A percentile compares a stretch with the other conserved stretches of the same genome.
Conservation (phyloP, 2,888 invertebrate genomes). For the Orthosia gothica region DNA sequence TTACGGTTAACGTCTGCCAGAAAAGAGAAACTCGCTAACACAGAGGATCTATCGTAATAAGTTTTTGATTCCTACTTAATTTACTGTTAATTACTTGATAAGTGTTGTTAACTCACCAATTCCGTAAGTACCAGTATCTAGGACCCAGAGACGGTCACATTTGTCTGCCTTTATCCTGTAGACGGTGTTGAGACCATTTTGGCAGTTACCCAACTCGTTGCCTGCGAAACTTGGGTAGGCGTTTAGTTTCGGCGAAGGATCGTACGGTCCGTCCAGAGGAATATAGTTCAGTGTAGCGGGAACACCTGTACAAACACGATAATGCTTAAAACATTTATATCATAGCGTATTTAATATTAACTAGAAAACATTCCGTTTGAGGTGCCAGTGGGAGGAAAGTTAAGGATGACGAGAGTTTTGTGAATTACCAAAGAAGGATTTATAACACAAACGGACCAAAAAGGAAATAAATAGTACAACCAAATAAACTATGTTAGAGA, state of each 20-base stretch:
- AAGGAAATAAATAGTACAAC: conserved; percentile 8
- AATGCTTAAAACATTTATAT: background rate
- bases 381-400: background rate
- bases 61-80: background rate
- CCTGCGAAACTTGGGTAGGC: conserved; percentile 95
- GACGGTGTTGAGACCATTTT: conserved; percentile 94
- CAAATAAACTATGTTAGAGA: conserved; percentile 21
- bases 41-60: conserved; percentile 1
- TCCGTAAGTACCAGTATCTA: conserved; percentile 96
- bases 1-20: conserved; percentile 35
- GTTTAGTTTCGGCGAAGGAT: conserved; percentile 94
- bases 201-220: conserved; percentile 95
- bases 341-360: background rate
- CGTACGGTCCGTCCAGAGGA: conserved; percentile 92
- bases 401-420: background rate
- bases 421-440: conserved; percentile 10
- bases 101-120: conserved; percentile 90
- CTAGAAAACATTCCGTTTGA: background rate
- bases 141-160: conserved; percentile 96
- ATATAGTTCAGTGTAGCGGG: conserved; percentile 96
- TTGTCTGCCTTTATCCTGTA: conserved; percentile 95
- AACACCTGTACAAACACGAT: conserved; percentile 91
- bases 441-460: conserved; percentile 7
- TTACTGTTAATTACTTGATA: background rate
- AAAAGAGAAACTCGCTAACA: conserved; percentile 33